Conservation (phyloP, 2,888 invertebrate genomes). For the Margaritifera margaritifera region DNA sequence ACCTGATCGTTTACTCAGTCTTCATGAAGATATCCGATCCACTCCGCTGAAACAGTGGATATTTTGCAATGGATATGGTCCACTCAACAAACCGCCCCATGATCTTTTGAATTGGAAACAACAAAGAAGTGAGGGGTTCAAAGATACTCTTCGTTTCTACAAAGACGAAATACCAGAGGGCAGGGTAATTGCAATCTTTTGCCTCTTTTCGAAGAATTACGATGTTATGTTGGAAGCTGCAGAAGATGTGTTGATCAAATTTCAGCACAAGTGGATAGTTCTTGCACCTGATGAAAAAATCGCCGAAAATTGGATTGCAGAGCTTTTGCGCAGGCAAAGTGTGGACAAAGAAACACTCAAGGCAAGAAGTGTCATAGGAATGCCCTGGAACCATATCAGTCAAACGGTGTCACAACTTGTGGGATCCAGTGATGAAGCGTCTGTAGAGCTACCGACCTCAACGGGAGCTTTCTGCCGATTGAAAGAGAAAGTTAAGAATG, state of each 20-base stretch:
- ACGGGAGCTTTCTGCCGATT: conserved; percentile 40
- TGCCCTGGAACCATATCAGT: conserved; percentile 52
- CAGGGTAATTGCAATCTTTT: conserved; percentile 47
- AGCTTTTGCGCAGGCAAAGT: conserved; percentile 28
- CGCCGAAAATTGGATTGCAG: conserved; percentile 33
- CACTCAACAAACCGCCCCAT: conserved; percentile 19
- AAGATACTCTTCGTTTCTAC: conserved; percentile 43
- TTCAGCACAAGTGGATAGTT: conserved; percentile 50
- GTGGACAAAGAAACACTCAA: conserved; percentile 26
- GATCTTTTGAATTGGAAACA: conserved; percentile 43
- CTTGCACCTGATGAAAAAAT: conserved; percentile 43
- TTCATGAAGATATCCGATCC: conserved; percentile 35
- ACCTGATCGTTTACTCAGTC: conserved; percentile 9
- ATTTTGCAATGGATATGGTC: conserved; percentile 54
- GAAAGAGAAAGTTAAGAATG: conserved; percentile 34
- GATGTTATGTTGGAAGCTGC: conserved; percentile 48
- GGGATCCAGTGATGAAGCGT: conserved; percentile 1
- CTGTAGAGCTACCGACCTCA: conserved; percentile 40
- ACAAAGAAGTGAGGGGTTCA: conserved; percentile 43
- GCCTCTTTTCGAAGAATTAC: conserved; percentile 47
- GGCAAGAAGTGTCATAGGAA: conserved; percentile 42
- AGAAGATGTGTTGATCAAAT: conserved; percentile 44
- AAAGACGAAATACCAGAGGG: conserved; percentile 39
- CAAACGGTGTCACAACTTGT: conserved; percentile 23
- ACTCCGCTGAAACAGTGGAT: conserved; percentile 44